Conservation (phyloP, 2,113 vertebrate species). For the Crotalus tigris region DNA sequence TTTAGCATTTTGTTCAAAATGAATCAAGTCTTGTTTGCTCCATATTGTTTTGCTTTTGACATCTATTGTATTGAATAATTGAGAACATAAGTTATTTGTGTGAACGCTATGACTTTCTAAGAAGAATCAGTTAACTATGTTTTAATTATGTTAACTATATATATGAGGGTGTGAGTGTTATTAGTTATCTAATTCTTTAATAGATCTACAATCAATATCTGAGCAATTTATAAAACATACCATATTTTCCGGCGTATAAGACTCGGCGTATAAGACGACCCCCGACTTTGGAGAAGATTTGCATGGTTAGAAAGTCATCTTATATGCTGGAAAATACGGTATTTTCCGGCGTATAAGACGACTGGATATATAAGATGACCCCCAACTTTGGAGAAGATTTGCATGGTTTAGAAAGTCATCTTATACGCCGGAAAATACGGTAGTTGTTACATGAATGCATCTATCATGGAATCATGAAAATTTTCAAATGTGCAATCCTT, state of each 20-base stretch:
- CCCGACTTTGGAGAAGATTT: too few relatives aligned
- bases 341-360: too few relatives aligned
- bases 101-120: constrained; percentile 20
- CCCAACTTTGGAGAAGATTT: too few relatives aligned
- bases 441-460: neutral
- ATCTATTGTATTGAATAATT: constrained; percentile 36
- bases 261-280: too few relatives aligned
- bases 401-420: too few relatives aligned
- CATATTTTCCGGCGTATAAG: too few relatives aligned
- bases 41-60: constrained; percentile 18
- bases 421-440: too few relatives aligned
- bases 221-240: neutral
- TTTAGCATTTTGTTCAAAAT: constrained; percentile 17
- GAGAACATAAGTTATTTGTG: neutral
- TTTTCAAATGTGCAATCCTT: neutral
- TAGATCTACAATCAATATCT: neutral
- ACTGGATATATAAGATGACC: too few relatives aligned
- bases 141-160: neutral
- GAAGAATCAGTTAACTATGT: neutral
- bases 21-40: neutral
- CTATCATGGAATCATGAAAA: neutral
- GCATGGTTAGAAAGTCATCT: too few relatives aligned
- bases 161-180: neutral
- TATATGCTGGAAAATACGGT: too few relatives aligned
- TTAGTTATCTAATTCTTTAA: neutral